A percentile compares a stretch with the other conserved stretches of the same genome.
phyloP scores from a whole-genome alignment of 2,888 invertebrate species.

The Caenorhabditis becei region DNA sequence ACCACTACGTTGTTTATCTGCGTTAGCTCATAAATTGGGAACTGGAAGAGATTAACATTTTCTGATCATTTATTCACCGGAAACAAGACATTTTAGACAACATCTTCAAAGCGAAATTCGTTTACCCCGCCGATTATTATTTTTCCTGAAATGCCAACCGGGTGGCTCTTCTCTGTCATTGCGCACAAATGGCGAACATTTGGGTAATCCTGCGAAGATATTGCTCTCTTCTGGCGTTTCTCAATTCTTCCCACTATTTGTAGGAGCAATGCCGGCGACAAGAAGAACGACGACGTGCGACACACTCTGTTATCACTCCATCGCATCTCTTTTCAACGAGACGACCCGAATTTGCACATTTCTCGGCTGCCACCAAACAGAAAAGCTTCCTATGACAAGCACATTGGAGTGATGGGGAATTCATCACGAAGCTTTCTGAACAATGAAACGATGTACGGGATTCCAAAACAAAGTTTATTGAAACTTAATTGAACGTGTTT shows the following conservation, averaged over 20 bases:
- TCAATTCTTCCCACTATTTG: not conserved
- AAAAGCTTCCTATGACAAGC: not conserved
- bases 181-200: constrained; percentile 8
- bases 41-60: no score
- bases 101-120: no score
- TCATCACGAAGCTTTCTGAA: not conserved
- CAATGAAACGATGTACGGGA: no score
- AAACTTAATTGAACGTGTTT: no score
- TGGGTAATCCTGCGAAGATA: constrained; percentile 8
- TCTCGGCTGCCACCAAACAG: constrained; percentile 14
- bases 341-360: constrained; percentile 55
- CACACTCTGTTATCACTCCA: constrained; percentile 55
- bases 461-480: no score
- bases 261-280: constrained; percentile 39
- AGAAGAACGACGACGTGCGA: constrained; percentile 26
- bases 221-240: constrained; percentile 10
- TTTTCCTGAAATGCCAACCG: not conserved
- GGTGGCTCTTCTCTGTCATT: not conserved
- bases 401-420: not conserved
- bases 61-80: no score
- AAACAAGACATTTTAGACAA: no score
- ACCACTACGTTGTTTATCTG: no score
- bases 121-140: no score
- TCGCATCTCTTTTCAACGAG: constrained; percentile 39
- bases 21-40: no score